A percentile compares a stretch with the other conserved stretches of the same genome.
Evolutionary conservation across 2,888 invertebrate species (phyloP).

Genomic region (Anorthoa munda): DNA sequence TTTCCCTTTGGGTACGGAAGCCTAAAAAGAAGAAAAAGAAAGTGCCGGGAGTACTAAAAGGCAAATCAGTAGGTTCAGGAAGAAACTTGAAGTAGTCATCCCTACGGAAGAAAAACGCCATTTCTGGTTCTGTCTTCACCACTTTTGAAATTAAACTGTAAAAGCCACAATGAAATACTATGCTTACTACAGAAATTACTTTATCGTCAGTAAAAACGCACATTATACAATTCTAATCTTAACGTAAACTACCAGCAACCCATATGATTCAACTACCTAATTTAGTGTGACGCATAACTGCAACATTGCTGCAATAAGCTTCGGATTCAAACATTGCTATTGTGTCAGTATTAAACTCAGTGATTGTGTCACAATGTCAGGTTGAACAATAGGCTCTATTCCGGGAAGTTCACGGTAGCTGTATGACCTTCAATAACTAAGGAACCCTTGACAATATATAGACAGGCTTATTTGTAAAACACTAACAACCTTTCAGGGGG

Average conservation of each 20-base stretch:
- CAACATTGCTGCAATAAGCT: slow-evolving; percentile 1
- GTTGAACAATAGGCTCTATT: slow-evolving; percentile 28
- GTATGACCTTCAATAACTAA: slow-evolving; percentile 1
- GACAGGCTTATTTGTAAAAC: too few species aligned
- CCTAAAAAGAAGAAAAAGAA: background rate
- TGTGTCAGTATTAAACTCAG: slow-evolving; percentile 8
- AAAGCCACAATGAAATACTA: background rate
- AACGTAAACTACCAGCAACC: background rate
- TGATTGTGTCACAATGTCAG: slow-evolving; percentile 22
- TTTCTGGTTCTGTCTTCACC: background rate
- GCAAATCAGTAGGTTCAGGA: background rate
- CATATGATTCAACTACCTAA: slow-evolving; percentile 1
- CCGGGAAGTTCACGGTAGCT: slow-evolving; percentile 15
- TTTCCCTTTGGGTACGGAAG: too few species aligned
- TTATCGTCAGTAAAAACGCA: slow-evolving; percentile 5
- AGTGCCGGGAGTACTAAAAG: too few species aligned
- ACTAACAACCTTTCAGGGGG: too few species aligned
- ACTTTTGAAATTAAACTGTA: background rate
- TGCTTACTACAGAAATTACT: background rate
- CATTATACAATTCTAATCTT: slow-evolving; percentile 7
- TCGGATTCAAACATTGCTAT: slow-evolving; percentile 4
- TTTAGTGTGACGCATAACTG: slow-evolving; percentile 6
- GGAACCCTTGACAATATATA: background rate
- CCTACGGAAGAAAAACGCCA: too few species aligned
- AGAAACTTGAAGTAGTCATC: background rate